Percentiles rank a stretch among this genome's conserved stretches.
Conservation (phyloP, 2,888 invertebrate species). For the Troilus luridus region DNA sequence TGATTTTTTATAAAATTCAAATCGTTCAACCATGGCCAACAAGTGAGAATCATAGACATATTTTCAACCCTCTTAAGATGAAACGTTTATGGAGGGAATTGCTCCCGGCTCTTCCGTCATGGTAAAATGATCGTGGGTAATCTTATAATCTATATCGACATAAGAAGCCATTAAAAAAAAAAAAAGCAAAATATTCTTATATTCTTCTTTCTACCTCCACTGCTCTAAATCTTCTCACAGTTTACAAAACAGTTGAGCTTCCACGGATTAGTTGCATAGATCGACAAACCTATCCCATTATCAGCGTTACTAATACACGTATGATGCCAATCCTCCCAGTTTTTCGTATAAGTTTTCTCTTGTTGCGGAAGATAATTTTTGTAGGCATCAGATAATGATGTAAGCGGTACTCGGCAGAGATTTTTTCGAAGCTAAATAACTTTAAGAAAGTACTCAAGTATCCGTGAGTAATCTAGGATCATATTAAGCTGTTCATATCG, state of each 20-base stretch:
- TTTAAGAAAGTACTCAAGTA: neutral
- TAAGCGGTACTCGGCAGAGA: neutral
- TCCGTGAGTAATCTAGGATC: neutral
- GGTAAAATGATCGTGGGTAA: neutral
- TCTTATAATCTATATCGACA: neutral
- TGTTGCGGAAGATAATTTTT: neutral
- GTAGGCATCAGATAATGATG: neutral
- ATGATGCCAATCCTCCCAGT: neutral
- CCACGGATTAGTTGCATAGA: neutral
- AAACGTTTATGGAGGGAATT: too few relatives aligned
- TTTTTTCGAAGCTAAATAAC: neutral
- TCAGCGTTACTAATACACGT: neutral
- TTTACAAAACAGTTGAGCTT: neutral
- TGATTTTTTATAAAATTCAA: too few relatives aligned
- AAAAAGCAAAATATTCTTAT: neutral
- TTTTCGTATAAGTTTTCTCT: conserved; percentile 13
- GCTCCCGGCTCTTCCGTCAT: too few relatives aligned
- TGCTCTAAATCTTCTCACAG: neutral
- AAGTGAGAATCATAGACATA: too few relatives aligned
- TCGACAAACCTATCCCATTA: neutral
- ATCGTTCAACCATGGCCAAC: too few relatives aligned
- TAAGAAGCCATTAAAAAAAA: neutral
- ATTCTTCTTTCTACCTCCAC: neutral
- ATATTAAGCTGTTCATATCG: neutral
- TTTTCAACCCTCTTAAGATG: too few relatives aligned